Evolutionary conservation across 2,888 invertebrate genomes (phyloP), one percentile per base, ranked within the genome.

Genomic region (Andrena marginata): DNA sequence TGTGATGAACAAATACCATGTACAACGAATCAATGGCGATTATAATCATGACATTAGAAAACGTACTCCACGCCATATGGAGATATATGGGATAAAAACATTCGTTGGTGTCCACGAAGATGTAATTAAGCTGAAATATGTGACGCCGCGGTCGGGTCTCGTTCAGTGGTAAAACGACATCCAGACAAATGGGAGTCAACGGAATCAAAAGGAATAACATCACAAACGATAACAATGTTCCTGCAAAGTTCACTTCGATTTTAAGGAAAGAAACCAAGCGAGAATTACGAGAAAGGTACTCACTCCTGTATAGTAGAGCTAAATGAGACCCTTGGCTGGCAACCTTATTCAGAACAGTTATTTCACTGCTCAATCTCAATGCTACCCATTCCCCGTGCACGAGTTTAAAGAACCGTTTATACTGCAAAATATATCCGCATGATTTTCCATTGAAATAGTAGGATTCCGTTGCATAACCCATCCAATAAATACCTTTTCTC

Each of bases 71-170:
- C 7, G 31, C 54, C 0, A 23, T 7, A n/a, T 68, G 70, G 3
- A 85, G 0, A n/a, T 74, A 56, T 26, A 85, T 16, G 0, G 13
- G 3, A 31, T 74, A 85, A 63, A 81, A 85, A 8, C 78, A 35
- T 0, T 81, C 20, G 1, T 85, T 64, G 3, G 8, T 29, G 48
- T 81, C 29, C 4, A 77, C 2, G 10, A 77, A 20, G 4, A 42
- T 42, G 1, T 74, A 85, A 2, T 84, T 67, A 2, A 63, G n/a
- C 29, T 29, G 62, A 3, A 73, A 54, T n/a, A 81, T n/a, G 7
- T 68, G 31, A 16, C 42, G 54, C 23, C 26, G 69, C 10, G 49
- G 33, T 31, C 84, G 72, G 2, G 72, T 73, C 59, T 77, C 73
- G n/a, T 84, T 84, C 2, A 64, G 6, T 0, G 77, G 70, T 29